Evolutionary conservation across 2,113 vertebrate genomes (phyloP), one percentile per base, ranked within the genome.

Genomic region (Acrocephalus kingi): DNA sequence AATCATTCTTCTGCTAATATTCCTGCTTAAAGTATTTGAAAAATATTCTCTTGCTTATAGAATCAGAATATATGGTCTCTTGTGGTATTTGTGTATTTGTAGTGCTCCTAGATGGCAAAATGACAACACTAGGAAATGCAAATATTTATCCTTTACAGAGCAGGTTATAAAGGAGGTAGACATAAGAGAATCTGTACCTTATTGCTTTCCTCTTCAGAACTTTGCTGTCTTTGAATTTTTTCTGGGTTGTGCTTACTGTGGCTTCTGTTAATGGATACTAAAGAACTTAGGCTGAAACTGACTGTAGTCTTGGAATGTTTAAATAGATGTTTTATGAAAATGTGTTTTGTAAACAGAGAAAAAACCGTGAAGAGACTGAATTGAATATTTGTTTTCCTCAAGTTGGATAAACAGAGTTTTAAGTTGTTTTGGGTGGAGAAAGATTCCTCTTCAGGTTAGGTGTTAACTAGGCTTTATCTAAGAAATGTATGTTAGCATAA

Each of bases 301-400:
- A 7, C n/a, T 74, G 15, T 68, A 54, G 25, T 45, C 28, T 46
- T 59, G 56, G 24, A 48, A 55, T 48, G 18, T 48, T 59, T 43
- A 73, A 33, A 45, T 24, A 7, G 71, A 46, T 43, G 5, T 51
- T 76, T 84, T 52, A 35, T 69, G 7, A 35, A 71, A 66, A 56
- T 52, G 3, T 45, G 12, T 84, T 89, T 73, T 86, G 8, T 69
- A 69, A 74, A 19, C 21, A 52, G 52, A 41, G n/a, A 25, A 18
- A 33, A 84, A 25, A 37, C 1, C 0, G 0, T 62, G 24, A 73
- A 30, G 21, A 49, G 19, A 9, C 10, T 41, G 41, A 69, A 69
- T 48, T 1, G 0, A 56, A 16, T 74, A 69, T 23, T 71, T 2
- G 4, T 39, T 75, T 59, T 46, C 21, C 35, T 75, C 8, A 35